A percentile compares a stretch with the other conserved stretches of the same genome.
Conservation (phyloP, 2,888 invertebrate genomes). For the Keiferia lycopersicella region DNA sequence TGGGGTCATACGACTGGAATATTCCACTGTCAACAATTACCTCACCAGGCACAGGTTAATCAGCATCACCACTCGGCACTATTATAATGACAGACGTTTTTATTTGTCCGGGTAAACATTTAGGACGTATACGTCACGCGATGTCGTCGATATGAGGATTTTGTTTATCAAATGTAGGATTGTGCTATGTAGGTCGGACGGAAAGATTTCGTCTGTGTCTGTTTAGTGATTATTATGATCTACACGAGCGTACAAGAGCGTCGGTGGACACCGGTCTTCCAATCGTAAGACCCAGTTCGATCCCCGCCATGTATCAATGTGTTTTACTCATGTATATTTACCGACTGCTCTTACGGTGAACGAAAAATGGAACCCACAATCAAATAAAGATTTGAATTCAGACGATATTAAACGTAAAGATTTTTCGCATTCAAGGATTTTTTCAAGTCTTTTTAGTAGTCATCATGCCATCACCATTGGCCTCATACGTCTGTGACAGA, state of each 20-base stretch:
- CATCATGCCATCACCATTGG: no score
- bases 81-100: slow-evolving; percentile 2
- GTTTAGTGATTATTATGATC: not conserved
- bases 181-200: slow-evolving; percentile 2
- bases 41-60: slow-evolving; percentile 14
- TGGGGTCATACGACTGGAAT: slow-evolving; percentile 43
- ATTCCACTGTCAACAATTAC: slow-evolving; percentile 45
- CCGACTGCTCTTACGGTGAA: no score
- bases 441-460: no score
- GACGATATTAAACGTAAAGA: no score
- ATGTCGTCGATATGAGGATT: slow-evolving; percentile 7
- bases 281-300: no score
- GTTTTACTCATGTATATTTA: no score
- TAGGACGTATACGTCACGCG: slow-evolving; percentile 16
- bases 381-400: no score
- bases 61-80: not conserved
- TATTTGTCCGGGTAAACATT: slow-evolving; percentile 16
- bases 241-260: not conserved
- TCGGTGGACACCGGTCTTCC: no score
- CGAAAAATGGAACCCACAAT: no score
- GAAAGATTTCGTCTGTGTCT: slow-evolving; percentile 1
- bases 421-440: no score
- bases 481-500: no score
- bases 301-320: no score
- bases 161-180: slow-evolving; percentile 18